Evolutionary conservation across 2,888 invertebrate genomes (phyloP), one percentile per base, ranked within the genome.

Genomic region (Elysia crispata): DNA sequence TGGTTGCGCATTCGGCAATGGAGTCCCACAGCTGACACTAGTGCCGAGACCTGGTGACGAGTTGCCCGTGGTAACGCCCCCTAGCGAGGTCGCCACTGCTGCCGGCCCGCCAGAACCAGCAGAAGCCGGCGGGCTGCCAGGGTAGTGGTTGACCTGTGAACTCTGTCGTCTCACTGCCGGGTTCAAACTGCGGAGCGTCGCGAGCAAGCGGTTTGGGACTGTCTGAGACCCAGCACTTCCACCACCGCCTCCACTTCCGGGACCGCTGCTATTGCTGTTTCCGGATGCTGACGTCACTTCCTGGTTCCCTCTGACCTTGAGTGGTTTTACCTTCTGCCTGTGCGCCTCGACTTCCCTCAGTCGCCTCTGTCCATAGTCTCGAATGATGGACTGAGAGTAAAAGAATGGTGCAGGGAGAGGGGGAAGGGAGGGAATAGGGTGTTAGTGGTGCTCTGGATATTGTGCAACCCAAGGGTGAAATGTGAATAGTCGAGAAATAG

Each of bases 271-370:
- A 28, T 28, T 57, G 67, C 5, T 25, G 28, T 13, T 18, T 25
- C 50, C 70, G 41, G 20, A 62, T 5, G 60, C 49, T 30, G 64
- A 76, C 62, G 66, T 54, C 23, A 64, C 31, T 30, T 57, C 76
- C 25, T 54, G 54, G 60, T 62, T 72, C 1, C 80, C 76, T 20
- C 69, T 57, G 31, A 76, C 70, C 25, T 84, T 83, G 13, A 83
- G 77, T 13, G 84, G 83, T 57, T 86, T 86, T 28, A 86, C 84
- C 81, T 85, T 86, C 78, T 87, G 85, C 8, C 88, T 80, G 78
- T 89, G 88, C 31, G 88, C 86, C 78, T 88, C 88, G 41, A 88
- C 88, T 79, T 89, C 87, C 54, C 87, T 83, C 18, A 89, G 84
- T 1, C 89, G 80, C 76, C 86, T 84, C 78, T 89, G 88, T 13